Percentiles rank a stretch among this genome's conserved stretches.
These are phyloP conservation scores for Eurois occulta DNA, from an alignment of 2,888 invertebrate species.

Conservation along the genomic window DNA sequence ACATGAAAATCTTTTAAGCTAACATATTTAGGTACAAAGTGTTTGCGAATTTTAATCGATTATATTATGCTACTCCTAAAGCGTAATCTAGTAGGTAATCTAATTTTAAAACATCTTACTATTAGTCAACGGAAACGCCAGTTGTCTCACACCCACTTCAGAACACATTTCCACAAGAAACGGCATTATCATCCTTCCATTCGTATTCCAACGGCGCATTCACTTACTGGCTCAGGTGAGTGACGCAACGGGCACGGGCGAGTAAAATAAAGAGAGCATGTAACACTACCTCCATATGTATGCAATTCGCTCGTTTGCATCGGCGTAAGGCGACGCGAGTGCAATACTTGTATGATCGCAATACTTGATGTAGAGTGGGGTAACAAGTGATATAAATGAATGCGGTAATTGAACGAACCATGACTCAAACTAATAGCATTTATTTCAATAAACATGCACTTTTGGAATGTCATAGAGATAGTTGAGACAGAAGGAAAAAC, in stretches of 20 bases:
- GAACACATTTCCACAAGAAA: conserved; percentile 41
- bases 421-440: background rate
- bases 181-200: conserved; percentile 50
- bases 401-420: conserved; percentile 16
- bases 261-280: conserved; percentile 72
- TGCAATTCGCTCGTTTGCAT: conserved; percentile 71
- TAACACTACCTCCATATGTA: conserved; percentile 68
- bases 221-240: conserved; percentile 70
- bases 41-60: background rate
- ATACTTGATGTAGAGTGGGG: conserved; percentile 29
- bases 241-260: conserved; percentile 67
- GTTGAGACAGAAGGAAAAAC: background rate
- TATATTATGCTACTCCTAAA: background rate
- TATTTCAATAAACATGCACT: background rate
- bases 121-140: conserved; percentile 6
- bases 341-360: conserved; percentile 44
- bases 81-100: background rate
- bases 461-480: background rate
- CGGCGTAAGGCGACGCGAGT: conserved; percentile 49
- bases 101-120: background rate
- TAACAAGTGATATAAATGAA: conserved; percentile 25
- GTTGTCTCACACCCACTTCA: conserved; percentile 36
- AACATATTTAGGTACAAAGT: background rate
- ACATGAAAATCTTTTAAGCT: conserved; percentile 19
- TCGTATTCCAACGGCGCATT: conserved; percentile 72